These are phyloP conservation scores for Catocala nupta DNA, from an alignment of 2,888 invertebrate genomes.

Conservation along the genomic window DNA sequence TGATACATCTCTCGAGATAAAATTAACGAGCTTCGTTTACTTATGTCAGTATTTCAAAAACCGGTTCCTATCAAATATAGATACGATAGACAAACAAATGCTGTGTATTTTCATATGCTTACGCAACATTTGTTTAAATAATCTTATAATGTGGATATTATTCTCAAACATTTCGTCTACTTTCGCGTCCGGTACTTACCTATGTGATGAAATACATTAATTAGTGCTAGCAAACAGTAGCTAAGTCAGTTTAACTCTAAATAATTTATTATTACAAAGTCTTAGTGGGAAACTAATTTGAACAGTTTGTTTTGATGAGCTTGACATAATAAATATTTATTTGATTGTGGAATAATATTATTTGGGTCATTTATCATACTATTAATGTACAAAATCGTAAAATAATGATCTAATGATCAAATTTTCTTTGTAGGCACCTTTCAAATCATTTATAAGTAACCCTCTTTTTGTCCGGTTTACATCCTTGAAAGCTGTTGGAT, in stretches of 20 bases:
- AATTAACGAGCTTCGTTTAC: conserved; percentile 13
- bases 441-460: neutral
- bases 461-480: conserved; percentile 3
- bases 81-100: conserved; percentile 13
- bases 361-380: neutral
- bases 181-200: too few species aligned
- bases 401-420: neutral
- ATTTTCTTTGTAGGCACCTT: neutral
- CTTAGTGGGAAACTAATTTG: too few species aligned
- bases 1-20: neutral
- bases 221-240: too few species aligned
- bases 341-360: neutral
- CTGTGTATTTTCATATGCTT: conserved; percentile 15
- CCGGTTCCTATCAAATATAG: conserved; percentile 1
- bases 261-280: too few species aligned
- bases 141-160: neutral
- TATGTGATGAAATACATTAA: too few species aligned
- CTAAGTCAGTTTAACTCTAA: too few species aligned
- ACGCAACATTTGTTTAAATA: conserved; percentile 23
- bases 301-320: too few species aligned
- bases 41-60: conserved; percentile 17
- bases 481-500: conserved; percentile 35
- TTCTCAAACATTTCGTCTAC: too few species aligned
- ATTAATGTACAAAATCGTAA: neutral
- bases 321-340: neutral